phyloP scores from a whole-genome alignment of 2,888 invertebrate genomes.

The Frankliniella intonsa region DNA sequence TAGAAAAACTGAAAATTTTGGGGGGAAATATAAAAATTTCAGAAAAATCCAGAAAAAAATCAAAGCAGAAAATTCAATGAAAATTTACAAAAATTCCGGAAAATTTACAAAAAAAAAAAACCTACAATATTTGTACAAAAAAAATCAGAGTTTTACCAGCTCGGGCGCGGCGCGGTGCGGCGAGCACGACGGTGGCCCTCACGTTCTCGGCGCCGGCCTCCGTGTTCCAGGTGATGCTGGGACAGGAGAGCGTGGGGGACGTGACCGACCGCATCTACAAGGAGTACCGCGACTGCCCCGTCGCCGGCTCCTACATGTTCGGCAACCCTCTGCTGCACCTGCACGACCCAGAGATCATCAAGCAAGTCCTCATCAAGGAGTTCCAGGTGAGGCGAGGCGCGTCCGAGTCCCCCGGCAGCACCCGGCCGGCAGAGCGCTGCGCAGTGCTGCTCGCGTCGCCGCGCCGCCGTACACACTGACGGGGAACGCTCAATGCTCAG shows the following conservation, averaged over 20 bases:
- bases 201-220: too few species aligned
- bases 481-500: background rate
- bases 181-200: too few species aligned
- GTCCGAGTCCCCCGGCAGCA: too few species aligned
- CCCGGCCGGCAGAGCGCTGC: background rate
- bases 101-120: too few species aligned
- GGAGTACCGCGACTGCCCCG: background rate
- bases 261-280: background rate
- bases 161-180: too few species aligned
- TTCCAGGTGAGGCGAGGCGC: conserved; percentile 8
- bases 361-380: conserved; percentile 10
- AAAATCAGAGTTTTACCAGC: too few species aligned
- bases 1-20: too few species aligned
- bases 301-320: background rate
- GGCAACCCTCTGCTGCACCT: conserved; percentile 2
- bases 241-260: background rate
- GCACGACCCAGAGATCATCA: conserved; percentile 13
- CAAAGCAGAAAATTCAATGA: too few species aligned
- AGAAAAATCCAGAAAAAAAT: too few species aligned
- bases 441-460: background rate
- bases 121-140: too few species aligned
- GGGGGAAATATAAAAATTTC: too few species aligned
- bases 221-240: background rate
- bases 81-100: too few species aligned
- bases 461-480: background rate